phyloP scores from a whole-genome alignment of 1,140 invertebrate species.

The Hypsibius dujardini region DNA sequence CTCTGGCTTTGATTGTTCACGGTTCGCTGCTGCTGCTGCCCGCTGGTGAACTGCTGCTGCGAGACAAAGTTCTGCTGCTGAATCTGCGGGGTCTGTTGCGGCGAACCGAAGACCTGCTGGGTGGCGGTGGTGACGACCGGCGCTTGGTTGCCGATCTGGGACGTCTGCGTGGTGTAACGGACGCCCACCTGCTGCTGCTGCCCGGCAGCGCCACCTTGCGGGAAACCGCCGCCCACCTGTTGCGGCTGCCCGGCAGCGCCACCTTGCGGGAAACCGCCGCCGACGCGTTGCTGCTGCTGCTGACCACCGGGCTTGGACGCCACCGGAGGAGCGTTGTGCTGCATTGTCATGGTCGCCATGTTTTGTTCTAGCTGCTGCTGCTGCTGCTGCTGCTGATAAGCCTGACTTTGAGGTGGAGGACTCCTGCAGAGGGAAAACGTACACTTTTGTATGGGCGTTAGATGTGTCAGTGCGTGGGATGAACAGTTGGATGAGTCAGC shows the following conservation, averaged over 20 bases:
- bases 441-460: too few relatives aligned
- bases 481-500: too few relatives aligned
- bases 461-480: too few relatives aligned
- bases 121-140: too few relatives aligned
- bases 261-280: not conserved
- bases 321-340: slow-evolving; percentile 4
- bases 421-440: too few relatives aligned
- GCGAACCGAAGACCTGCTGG: too few relatives aligned
- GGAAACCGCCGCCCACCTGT: not conserved
- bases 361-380: not conserved
- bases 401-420: too few relatives aligned
- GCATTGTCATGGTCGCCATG: slow-evolving; percentile 8
- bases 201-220: not conserved
- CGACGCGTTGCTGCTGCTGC: too few relatives aligned
- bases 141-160: too few relatives aligned
- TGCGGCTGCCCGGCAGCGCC: not conserved
- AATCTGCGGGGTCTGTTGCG: not conserved
- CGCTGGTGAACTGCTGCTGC: too few relatives aligned
- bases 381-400: too few relatives aligned
- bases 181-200: not conserved
- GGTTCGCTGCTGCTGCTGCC: not conserved
- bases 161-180: too few relatives aligned
- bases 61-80: not conserved
- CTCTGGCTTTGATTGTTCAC: slow-evolving; percentile 8
- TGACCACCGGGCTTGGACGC: not conserved